Evolutionary conservation across 2,113 vertebrate genomes (phyloP).

Genomic region (Lonchura striata): DNA sequence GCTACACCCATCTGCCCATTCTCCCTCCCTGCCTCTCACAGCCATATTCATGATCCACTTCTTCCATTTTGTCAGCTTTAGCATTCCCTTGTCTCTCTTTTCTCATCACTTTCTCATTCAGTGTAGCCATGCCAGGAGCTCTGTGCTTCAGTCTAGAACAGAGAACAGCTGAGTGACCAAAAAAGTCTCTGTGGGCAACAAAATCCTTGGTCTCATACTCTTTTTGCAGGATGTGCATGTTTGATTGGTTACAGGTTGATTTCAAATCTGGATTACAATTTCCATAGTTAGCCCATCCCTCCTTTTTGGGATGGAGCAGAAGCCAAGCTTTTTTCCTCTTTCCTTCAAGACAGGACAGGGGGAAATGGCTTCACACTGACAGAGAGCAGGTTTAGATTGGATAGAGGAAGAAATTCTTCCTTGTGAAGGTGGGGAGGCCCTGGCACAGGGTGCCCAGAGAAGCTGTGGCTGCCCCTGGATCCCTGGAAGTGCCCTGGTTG

Average conservation of each 20-base stretch:
- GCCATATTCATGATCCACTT: neutral
- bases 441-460: neutral
- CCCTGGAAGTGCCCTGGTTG: accelerated
- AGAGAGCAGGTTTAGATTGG: neutral
- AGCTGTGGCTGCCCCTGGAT: neutral
- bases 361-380: neutral
- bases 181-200: neutral
- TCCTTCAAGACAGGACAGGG: neutral
- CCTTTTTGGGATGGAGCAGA: neutral
- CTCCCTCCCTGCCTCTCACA: neutral
- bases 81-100: neutral
- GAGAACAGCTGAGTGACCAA: neutral
- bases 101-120: neutral
- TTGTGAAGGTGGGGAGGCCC: accelerated
- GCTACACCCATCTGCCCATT: conserved; percentile 10
- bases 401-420: neutral
- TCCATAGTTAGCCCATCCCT: neutral
- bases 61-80: neutral
- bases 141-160: neutral
- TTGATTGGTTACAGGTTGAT: neutral
- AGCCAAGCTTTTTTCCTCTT: neutral
- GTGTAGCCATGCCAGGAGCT: accelerated
- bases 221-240: neutral
- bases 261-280: neutral
- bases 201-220: neutral